These are phyloP conservation scores for Tetraodon nigroviridis DNA, from an alignment of 2,113 vertebrate species.

Conservation along the genomic window DNA sequence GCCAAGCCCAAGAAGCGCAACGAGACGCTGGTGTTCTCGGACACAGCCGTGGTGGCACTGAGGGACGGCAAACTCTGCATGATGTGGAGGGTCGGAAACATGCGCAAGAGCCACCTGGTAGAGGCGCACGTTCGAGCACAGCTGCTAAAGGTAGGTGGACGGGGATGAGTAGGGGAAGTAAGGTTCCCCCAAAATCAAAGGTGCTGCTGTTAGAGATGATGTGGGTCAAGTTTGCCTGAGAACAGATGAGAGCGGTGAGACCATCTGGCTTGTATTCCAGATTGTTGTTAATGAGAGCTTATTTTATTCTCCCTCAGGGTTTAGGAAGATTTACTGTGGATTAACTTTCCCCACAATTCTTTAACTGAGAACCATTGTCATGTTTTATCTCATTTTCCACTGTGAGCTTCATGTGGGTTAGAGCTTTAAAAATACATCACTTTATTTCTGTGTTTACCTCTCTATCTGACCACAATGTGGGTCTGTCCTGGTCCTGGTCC, in stretches of 20 bases:
- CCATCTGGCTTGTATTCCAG: conserved; percentile 71
- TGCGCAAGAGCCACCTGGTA: conserved; percentile 86
- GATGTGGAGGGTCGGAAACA: conserved; percentile 90
- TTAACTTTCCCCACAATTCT: conserved; percentile 67
- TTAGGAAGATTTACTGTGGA: conserved; percentile 74
- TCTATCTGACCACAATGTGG: conserved; percentile 7
- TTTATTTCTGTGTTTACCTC: conserved; percentile 3
- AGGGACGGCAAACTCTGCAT: conserved; percentile 85
- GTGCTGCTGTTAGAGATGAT: conserved; percentile 12
- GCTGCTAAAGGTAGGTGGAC: conserved; percentile 76
- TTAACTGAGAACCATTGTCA: conserved; percentile 59
- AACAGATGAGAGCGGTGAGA: conserved; percentile 32
- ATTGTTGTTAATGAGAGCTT: conserved; percentile 69
- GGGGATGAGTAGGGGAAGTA: conserved; percentile 1
- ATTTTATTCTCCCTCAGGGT: conserved; percentile 70
- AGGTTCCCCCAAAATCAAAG: conserved; percentile 2
- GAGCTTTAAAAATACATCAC: neutral
- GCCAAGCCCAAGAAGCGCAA: conserved; percentile 94
- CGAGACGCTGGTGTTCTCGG: conserved; percentile 84
- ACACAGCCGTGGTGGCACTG: conserved; percentile 83
- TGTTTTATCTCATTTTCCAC: conserved; percentile 43
- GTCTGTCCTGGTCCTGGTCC: conserved; percentile 9
- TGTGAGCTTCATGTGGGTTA: conserved; percentile 29
- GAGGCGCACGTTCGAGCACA: conserved; percentile 88
- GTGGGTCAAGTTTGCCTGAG: conserved; percentile 16